phyloP scores from a whole-genome alignment of 1,140 invertebrate genomes.

The silkworm (Bombyx mori) region ASM3026992v2 NC_085114.1:14648001-14648500 shows the following conservation, averaged over 20 bases:
- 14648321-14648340: constrained; percentile 24
- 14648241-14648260: constrained; percentile 61
- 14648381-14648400: constrained; percentile 45
- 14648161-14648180: constrained; percentile 20
- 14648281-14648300: constrained; percentile 35
- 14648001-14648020: constrained; percentile 19
- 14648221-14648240: constrained; percentile 72
- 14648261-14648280: constrained; percentile 28
- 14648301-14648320: constrained; percentile 33
- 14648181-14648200: constrained; percentile 50
- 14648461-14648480: constrained; percentile 72
- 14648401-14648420: constrained; percentile 22
- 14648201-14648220: constrained; percentile 70
- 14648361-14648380: constrained; percentile 53
- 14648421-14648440: constrained; percentile 22
- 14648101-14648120: constrained; percentile 30
- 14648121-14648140: constrained; percentile 46
- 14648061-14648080: constrained; percentile 37
- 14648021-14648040: constrained; percentile 18
- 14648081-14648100: constrained; percentile 15
- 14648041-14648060: constrained; percentile 30
- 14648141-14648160: constrained; percentile 23
- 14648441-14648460: constrained; percentile 40
- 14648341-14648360: constrained; percentile 33
- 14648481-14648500: constrained; percentile 49